A percentile compares a stretch with the other conserved stretches of the same genome.
phyloP scores from a whole-genome alignment of 2,888 invertebrate genomes.

The Hydraecia micacea region DNA sequence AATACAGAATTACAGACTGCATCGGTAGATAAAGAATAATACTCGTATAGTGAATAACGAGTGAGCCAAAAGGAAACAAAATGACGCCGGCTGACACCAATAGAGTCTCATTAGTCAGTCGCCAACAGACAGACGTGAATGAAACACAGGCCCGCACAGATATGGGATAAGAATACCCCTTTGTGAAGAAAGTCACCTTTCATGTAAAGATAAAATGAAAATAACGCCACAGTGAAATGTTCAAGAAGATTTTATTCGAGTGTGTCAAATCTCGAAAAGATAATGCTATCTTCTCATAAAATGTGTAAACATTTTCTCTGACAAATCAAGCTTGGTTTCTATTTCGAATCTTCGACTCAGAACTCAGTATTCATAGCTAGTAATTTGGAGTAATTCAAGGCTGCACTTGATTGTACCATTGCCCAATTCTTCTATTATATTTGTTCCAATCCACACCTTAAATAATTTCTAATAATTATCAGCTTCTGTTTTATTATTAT shows the following conservation, averaged over 20 bases:
- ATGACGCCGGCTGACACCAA: slow-evolving; percentile 61
- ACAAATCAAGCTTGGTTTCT: slow-evolving; percentile 16
- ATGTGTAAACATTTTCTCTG: slow-evolving; percentile 16
- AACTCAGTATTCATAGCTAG: neutral
- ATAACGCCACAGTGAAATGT: slow-evolving; percentile 20
- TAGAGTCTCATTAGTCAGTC: slow-evolving; percentile 65
- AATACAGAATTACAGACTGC: slow-evolving; percentile 36
- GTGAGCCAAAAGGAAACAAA: slow-evolving; percentile 63
- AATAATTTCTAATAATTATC: slow-evolving; percentile 27
- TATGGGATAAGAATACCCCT: slow-evolving; percentile 53
- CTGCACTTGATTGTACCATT: slow-evolving; percentile 1
- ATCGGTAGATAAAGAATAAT: slow-evolving; percentile 63
- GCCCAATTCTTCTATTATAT: slow-evolving; percentile 11
- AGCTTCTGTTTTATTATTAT: slow-evolving; percentile 31
- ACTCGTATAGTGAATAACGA: slow-evolving; percentile 67
- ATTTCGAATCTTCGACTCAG: neutral
- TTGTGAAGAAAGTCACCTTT: slow-evolving; percentile 55
- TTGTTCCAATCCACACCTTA: slow-evolving; percentile 2
- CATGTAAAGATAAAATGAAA: slow-evolving; percentile 37
- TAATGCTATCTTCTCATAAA: slow-evolving; percentile 33
- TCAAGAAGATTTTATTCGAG: slow-evolving; percentile 24
- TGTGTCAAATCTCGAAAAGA: slow-evolving; percentile 43
- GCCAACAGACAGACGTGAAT: slow-evolving; percentile 62
- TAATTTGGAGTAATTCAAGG: slow-evolving; percentile 13
- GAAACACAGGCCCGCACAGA: slow-evolving; percentile 42